Evolutionary conservation across 2,797 vertebrate species (phyloP).

Genomic region (Hephaestus fuliginosus): DNA sequence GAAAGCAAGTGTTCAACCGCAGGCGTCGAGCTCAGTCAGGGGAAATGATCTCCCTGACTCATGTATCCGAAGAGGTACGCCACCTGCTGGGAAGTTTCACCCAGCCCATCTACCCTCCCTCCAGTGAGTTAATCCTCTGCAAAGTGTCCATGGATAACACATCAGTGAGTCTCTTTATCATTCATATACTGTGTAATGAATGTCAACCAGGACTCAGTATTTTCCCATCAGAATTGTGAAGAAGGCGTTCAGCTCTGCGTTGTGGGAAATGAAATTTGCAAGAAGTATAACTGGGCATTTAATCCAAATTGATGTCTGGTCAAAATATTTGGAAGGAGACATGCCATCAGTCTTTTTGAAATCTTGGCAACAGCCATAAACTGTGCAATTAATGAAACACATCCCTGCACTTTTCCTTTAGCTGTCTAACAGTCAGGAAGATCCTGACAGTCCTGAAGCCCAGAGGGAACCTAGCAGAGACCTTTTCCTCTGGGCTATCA

Average conservation of each 20-base stretch:
- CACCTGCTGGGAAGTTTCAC: slow-evolving; percentile 92
- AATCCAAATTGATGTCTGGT: not conserved
- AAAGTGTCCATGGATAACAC: slow-evolving; percentile 67
- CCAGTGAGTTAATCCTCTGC: slow-evolving; percentile 41
- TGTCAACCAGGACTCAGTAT: not conserved
- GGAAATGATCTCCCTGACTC: slow-evolving; percentile 80
- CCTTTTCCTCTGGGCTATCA: slow-evolving; percentile 94
- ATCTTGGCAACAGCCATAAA: not conserved
- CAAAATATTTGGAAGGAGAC: not conserved
- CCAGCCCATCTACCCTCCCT: slow-evolving; percentile 85
- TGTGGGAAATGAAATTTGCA: not conserved
- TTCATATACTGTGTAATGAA: not conserved
- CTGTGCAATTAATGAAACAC: not conserved
- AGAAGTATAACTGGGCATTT: not conserved
- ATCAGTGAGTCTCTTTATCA: slow-evolving; percentile 67
- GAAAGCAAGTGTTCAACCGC: slow-evolving; percentile 9
- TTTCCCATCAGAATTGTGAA: not conserved
- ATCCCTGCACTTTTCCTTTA: slow-evolving; percentile 25
- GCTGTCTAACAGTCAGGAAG: slow-evolving; percentile 52
- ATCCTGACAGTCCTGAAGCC: slow-evolving; percentile 28
- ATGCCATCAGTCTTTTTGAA: not conserved
- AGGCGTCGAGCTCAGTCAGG: not conserved
- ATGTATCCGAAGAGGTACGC: slow-evolving; percentile 90
- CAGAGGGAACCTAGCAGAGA: slow-evolving; percentile 86
- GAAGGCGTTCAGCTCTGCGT: not conserved